Evolutionary conservation across 2,888 invertebrate species (phyloP), one percentile per base, ranked within the genome.

Genomic region (Rhamnusium bicolor): DNA sequence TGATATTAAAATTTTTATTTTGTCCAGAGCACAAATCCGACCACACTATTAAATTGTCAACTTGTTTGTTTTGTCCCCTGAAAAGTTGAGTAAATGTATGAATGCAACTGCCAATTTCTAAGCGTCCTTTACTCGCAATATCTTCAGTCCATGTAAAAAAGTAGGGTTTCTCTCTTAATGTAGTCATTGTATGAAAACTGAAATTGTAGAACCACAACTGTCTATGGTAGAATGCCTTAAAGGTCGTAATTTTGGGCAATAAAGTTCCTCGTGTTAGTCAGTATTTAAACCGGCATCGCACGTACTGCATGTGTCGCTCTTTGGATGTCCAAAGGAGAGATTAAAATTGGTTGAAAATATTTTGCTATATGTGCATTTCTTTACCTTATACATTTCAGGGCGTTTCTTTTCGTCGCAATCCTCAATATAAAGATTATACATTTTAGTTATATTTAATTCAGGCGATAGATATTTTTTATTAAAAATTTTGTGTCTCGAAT

Each of bases 101-200:
- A 19, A 73, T 27, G 4, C 32, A 73, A 32, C 69, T 71, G 27
- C 29, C 49, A 51, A 65, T 40, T 63, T 74, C 69, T 24, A 12
- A 27, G 53, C 65, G 68, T 54, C 47, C 71, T 46, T 32, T 62
- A 10, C 18, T 47, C 8, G 54, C 65, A 32, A 66, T 65, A 66
- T 78, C 76, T 75, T 84, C 83, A 46, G 79, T 78, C 84, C 84
- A 83, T 29, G 70, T 78, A 14, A 60, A 66, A 46, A 75, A 75
- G 24, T 47, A 47, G 2, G 47, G 47, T 47, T n/a, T 47, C 47
- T 47, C 47, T 16, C 47, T 7, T 47, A 47, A 47, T 47, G 47
- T 47, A 14, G 47, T 47, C 2, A 47, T 47, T 47, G 47, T 47
- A 47, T 79, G 79, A 12, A 79, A 77, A 18, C 73, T 63, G 56